Evolutionary conservation across 2,888 invertebrate genomes (phyloP), one percentile per base, ranked within the genome.

Genomic region (Chrysodeixis includens): DNA sequence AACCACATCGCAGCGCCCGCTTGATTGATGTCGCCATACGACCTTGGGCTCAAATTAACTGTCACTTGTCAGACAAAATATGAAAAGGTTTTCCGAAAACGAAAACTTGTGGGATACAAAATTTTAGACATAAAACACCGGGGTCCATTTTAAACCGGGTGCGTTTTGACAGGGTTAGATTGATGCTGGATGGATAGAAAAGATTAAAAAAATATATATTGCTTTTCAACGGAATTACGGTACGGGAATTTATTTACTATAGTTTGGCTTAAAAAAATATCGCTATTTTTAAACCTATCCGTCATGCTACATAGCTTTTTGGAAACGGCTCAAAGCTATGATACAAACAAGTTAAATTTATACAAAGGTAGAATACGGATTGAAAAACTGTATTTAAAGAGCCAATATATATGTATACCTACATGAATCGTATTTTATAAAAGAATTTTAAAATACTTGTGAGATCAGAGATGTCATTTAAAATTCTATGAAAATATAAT

Each of bases 11-110:
- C 72, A 52, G 68, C 44, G 61, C 68, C 51, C 57, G 74, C 69
- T 71, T 86, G 88, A 87, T 86, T 84, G 85, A 86, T 87, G 86
- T 80, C 66, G 62, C 78, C 81, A 83, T 86, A 83, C 52, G 73
- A 72, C 82, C 74, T 66, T 80, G 73, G 76, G 62, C 74, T 76
- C 71, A 83, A 84, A 87, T 87, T 86, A 86, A 84, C 84, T 83
- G 84, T 83, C 83, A 82, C 82, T 78, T 79, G 78, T 79, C 78
- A 68, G 46, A 78, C 78, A 64, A 74, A 82, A 78, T 78, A 71
- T 78, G 71, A 80, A 74, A 77, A 73, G 80, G 71, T 69, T 26
- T 26, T 79, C 74, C 70, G 69, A 49, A 73, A 81, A 71, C 64
- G 71, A 63, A 75, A 78, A 77, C 66, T 80, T 81, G 64, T 70